Percentiles rank a stretch among this genome's conserved stretches.
phyloP scores from a whole-genome alignment of 2,888 invertebrate species.

The Pyralis farinalis region DNA sequence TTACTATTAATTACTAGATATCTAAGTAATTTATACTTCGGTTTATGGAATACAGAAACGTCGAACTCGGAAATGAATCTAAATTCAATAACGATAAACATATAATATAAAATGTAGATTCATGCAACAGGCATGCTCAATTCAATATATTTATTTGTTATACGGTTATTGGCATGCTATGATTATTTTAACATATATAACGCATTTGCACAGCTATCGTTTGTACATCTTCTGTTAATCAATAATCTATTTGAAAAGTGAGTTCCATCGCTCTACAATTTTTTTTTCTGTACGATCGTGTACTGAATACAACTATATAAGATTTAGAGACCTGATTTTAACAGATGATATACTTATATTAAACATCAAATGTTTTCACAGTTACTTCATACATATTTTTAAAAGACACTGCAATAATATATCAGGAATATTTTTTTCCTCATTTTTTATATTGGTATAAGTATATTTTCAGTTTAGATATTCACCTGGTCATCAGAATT shows the following conservation, averaged over 20 bases:
- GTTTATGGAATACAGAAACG: constrained; percentile 13
- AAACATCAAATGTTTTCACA: neutral
- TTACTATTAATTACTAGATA: neutral
- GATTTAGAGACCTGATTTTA: too few relatives aligned
- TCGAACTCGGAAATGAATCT: constrained; percentile 28
- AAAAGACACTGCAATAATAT: constrained; percentile 2
- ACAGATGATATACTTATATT: constrained; percentile 1
- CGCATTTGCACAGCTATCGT: constrained; percentile 4
- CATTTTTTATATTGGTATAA: constrained; percentile 6
- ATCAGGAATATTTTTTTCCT: constrained; percentile 3
- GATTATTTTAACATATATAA: constrained; percentile 14
- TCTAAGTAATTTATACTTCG: neutral
- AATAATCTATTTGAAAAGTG: too few relatives aligned
- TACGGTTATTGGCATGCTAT: constrained; percentile 49
- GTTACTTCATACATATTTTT: neutral
- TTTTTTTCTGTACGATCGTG: too few relatives aligned
- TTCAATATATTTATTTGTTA: constrained; percentile 36
- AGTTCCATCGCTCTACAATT: too few relatives aligned
- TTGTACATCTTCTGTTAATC: constrained; percentile 15
- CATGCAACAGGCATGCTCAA: constrained; percentile 68
- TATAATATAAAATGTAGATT: constrained; percentile 28
- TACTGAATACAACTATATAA: too few relatives aligned
- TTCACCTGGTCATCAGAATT: constrained; percentile 78
- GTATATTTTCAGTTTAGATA: constrained; percentile 32
- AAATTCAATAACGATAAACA: constrained; percentile 25